Base-by-base conservation (phyloP, 2,113 vertebrate genomes). In the Brachypteracias leptosomus region DNA sequence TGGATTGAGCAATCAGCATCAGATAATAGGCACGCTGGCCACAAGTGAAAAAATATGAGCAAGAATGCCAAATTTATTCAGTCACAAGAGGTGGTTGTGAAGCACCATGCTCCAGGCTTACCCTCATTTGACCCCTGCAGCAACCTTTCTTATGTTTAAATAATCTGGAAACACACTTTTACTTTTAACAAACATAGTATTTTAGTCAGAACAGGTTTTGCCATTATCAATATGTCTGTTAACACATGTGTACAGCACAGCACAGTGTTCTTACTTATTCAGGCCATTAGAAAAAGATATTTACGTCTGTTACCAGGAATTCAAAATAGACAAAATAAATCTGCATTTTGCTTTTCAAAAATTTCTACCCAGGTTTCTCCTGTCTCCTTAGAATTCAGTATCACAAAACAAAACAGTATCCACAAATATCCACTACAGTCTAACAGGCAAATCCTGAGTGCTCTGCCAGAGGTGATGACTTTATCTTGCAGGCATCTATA, bases 1-100 rank as follows among this genome's bases (percentile, higher is more conserved):
- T 84, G 83, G 46, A 92, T 25, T 93, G 90, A 95, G 83, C 57
- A 96, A 94, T 95, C 90, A 95, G 91, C 84, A 90, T 70, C 80
- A 93, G 49, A 91, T 90, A 89, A 94, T 71, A 85, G 57, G 68
- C 75, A 75, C 18, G 29, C 51, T 91, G 80, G 83, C 90, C 93
- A 87, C n/a, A 91, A 95, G 77, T 4, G 10, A 75, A 90, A 90
- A 94, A 96, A 90, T 75, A 88, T 31, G 62, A 89, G 81, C 67
- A 91, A 93, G 65, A 93, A 95, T 31, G 28, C 73, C 80, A 92
- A 86, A 93, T 81, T 68, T 42, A 80, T 55, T 85, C 75, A 93
- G 71, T 20, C 55, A 79, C 78, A 62, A 81, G 83, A 92, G 68
- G 49, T 31, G 35, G 33, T 67, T n/a, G 47, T 42, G 36, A 94